phyloP scores from a whole-genome alignment of 2,113 vertebrate genomes.

The Oceanodroma tethys region DNA sequence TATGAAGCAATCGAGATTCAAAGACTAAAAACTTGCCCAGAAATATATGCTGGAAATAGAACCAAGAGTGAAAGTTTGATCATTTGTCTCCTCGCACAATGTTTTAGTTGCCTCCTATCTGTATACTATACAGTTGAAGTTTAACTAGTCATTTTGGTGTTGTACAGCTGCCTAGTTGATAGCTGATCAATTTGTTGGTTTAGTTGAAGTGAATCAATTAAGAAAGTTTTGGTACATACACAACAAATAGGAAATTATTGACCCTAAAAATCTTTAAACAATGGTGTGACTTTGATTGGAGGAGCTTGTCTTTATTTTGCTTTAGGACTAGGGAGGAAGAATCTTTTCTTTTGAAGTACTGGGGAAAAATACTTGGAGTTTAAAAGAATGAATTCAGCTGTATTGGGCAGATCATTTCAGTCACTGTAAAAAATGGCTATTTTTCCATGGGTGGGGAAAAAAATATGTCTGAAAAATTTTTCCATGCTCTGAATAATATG shows the following conservation, averaged over 20 bases:
- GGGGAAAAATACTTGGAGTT: neutral
- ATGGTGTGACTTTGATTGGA: neutral
- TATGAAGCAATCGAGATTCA: neutral
- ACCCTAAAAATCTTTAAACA: neutral
- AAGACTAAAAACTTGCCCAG: neutral
- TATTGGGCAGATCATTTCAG: neutral
- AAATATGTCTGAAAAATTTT: neutral
- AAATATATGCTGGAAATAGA: neutral
- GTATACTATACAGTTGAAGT: neutral
- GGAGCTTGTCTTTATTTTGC: neutral
- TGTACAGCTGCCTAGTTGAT: neutral
- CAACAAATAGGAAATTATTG: neutral
- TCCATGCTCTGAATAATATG: neutral
- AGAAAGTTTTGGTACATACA: neutral
- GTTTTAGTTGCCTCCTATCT: neutral
- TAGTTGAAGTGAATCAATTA: neutral
- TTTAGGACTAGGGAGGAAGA: neutral
- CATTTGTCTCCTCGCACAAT: neutral
- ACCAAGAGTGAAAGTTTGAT: neutral
- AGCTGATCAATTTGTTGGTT: neutral
- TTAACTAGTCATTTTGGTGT: neutral
- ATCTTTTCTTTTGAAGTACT: neutral
- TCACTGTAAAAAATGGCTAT: neutral
- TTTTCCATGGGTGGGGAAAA: neutral
- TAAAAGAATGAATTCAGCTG: neutral